Evolutionary conservation across 2,113 vertebrate species (phyloP).

Genomic region (Shinisaurus crocodilurus): DNA sequence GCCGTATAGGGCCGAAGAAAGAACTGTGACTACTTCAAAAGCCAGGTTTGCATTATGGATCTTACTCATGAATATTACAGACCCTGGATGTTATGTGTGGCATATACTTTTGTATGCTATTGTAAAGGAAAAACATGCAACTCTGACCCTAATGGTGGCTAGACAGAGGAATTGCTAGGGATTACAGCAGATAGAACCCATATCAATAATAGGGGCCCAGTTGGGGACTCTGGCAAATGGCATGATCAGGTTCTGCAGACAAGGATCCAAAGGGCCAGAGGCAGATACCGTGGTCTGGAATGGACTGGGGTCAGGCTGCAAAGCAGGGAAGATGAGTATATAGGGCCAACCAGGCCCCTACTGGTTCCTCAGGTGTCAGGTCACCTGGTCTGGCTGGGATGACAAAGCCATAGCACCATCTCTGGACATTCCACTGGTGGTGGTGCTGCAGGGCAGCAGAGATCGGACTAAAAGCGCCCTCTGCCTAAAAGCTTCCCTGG

Average conservation of each 20-base stretch:
- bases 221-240: neutral
- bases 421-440: neutral
- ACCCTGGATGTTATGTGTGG: neutral
- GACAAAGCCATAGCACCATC: neutral
- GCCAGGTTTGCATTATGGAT: conserved; percentile 23
- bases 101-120: conserved; percentile 55
- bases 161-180: neutral
- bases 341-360: neutral
- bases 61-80: conserved; percentile 20
- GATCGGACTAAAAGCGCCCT: neutral
- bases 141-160: neutral
- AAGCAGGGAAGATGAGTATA: too few species aligned
- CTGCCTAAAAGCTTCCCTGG: neutral
- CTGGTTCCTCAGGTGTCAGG: neutral
- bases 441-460: neutral
- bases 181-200: neutral
- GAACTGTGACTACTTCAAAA: neutral
- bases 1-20: neutral
- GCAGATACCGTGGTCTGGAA: neutral
- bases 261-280: neutral
- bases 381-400: neutral
- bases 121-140: conserved; percentile 60
- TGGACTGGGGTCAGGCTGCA: neutral
- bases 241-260: neutral
- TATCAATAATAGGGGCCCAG: neutral